These are phyloP conservation scores for Physeter macrocephalus DNA, from an alignment of 2,113 vertebrate species.

Conservation along the genomic window DNA sequence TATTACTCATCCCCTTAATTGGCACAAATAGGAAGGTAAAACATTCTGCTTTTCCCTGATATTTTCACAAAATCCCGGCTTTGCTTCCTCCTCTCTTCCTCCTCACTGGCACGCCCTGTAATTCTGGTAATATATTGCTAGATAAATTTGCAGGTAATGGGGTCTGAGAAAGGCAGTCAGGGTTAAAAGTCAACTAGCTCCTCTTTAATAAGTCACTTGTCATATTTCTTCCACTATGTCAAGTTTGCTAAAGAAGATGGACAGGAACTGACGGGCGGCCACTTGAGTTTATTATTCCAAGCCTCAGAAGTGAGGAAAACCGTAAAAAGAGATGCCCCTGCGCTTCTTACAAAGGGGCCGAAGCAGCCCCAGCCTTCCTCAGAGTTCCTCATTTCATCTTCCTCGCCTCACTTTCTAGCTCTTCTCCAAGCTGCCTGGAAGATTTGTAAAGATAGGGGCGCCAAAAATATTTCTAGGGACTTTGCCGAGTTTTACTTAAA, in stretches of 20 bases:
- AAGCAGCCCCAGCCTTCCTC: not conserved
- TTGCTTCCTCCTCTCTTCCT: conserved; percentile 35
- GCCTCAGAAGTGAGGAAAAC: conserved; percentile 25
- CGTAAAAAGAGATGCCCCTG: not conserved
- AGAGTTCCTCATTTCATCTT: not conserved
- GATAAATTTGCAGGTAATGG: conserved; percentile 83
- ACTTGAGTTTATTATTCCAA: conserved; percentile 74
- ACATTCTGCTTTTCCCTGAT: conserved; percentile 45
- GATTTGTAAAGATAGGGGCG: accelerated
- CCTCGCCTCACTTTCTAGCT: accelerated
- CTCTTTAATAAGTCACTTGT: conserved; percentile 85
- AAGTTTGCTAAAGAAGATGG: conserved; percentile 81
- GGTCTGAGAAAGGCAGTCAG: conserved; percentile 76
- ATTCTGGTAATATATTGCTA: conserved; percentile 70
- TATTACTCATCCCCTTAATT: conserved; percentile 62
- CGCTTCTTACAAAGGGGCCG: not conserved
- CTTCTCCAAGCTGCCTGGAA: not conserved
- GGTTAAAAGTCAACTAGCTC: conserved; percentile 83
- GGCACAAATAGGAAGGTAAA: conserved; percentile 67
- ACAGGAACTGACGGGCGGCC: conserved; percentile 64
- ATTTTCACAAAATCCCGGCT: conserved; percentile 66
- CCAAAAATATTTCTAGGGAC: accelerated
- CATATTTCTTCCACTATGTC: conserved; percentile 82
- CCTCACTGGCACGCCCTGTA: conserved; percentile 58
- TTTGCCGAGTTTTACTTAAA: not conserved